Conservation (phyloP, 2,797 vertebrate species). For the Poecilia wingei region DNA sequence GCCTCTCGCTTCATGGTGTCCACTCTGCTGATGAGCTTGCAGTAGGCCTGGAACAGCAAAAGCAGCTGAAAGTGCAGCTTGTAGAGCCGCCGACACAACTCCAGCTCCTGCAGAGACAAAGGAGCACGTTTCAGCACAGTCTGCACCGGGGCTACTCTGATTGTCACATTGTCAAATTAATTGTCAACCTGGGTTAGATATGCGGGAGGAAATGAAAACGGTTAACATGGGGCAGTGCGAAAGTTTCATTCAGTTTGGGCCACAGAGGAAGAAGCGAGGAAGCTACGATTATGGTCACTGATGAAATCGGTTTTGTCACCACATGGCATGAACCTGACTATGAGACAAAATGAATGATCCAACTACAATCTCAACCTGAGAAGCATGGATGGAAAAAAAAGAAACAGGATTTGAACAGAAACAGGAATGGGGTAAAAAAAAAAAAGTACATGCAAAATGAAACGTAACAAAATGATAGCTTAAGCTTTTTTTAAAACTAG, state of each 20-base stretch:
- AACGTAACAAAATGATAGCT: constrained; percentile 21
- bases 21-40: constrained; percentile 95
- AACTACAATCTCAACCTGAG: constrained; percentile 33
- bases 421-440: constrained; percentile 10
- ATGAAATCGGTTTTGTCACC: constrained; percentile 44
- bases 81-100: constrained; percentile 94
- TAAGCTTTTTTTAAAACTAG: constrained; percentile 30
- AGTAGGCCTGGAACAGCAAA: constrained; percentile 98
- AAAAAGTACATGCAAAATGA: constrained; percentile 70
- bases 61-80: constrained; percentile 98
- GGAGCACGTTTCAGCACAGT: neutral
- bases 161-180: constrained; percentile 60
- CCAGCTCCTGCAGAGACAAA: constrained; percentile 87
- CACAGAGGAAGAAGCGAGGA: constrained; percentile 40
- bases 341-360: constrained; percentile 8
- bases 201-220: constrained; percentile 56
- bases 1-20: constrained; percentile 93
- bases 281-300: constrained; percentile 50
- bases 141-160: constrained; percentile 37
- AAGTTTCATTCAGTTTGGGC: constrained; percentile 27
- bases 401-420: constrained; percentile 24
- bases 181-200: constrained; percentile 72
- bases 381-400: constrained; percentile 8
- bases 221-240: constrained; percentile 58
- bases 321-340: constrained; percentile 14